Evolutionary conservation across 1,140 invertebrate species (phyloP), one percentile per base, ranked within the genome.

Genomic region (Aphelinus certus): DNA sequence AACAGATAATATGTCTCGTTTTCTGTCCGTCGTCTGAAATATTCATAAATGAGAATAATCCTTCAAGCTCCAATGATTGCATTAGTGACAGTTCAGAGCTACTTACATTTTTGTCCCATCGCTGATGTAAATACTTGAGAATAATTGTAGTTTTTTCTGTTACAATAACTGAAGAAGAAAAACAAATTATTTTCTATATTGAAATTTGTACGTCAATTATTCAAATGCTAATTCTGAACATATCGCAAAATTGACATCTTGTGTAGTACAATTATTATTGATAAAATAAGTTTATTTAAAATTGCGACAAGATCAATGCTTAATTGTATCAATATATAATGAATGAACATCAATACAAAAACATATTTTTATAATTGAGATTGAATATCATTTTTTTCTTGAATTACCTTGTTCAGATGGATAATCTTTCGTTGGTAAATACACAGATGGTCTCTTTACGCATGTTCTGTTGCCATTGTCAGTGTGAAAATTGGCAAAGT

Each of bases 111-210:
- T 96, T 97, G 81, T 97, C 95, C 95, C 95, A 97, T 88, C 96
- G 95, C 82, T 97, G 95, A 81, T 97, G 96, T 73, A 98, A 90
- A 86, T 96, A 98, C 88, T 96, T 92, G 81, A 98, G 86, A 70
- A 98, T 89, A 79, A 98, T 97, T 83, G 96, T 97, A 62, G 95
- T 95, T 88, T 97, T 97, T 86, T 98, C 96, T 84, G 96, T 97
- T 46, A 97, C 96, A 85, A 98, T 97, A 81, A 97, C 94, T 95
- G 88, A 77, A 94, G 26, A 26, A 26, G 26, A 26, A 92, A 81
- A 84, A 86, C 71, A 65, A 68, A 26, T 72, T 63, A 71, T 64
- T 71, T 71, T 48, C 64, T 57, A 70, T n/a, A 47, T 53, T 49
- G 58, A 49, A 71, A 42, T 63, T 68, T 58, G 73, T 55, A 26